Base-by-base conservation (phyloP, 2,113 vertebrate species). In the Sebastes fasciatus region DNA sequence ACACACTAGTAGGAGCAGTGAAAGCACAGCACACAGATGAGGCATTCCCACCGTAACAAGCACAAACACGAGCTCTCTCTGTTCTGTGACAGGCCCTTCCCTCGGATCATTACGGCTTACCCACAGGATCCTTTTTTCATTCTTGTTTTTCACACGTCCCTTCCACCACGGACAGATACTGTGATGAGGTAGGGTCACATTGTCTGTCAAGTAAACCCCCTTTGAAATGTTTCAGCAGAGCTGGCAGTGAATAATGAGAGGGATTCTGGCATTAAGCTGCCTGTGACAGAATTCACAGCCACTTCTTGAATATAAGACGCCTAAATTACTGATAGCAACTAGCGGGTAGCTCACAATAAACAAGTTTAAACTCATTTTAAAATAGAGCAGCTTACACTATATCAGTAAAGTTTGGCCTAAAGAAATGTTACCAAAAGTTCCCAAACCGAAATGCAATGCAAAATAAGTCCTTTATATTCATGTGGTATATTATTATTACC, bases 61-160 rank as follows among this genome's bases (percentile, higher is more conserved):
- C 91, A 86, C 77, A 65, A 82, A 89, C 74, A 66, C 68, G 9
- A 72, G 78, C 79, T 21, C 64, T 77, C 66, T 83, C 70, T 74
- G 84, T 79, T 71, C 74, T 48, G 57, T 63, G 80, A 91, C 88
- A 84, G 78, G 55, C 72, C 26, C 26, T 43, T 86, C 73, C 58
- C 79, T 82, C n/a, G 8, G 80, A 84, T 88, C 84, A 80, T 45
- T 51, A 86, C 40, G 72, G 62, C 77, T 78, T 79, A 82, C 60
- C 76, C 66, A 57, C 57, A 7, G n/a, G 16, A 58, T 52, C 34
- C 45, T 21, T 46, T 17, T 63, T 45, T 58, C 11, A 75, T 46
- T 68, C 40, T 64, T 76, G 45, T 68, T 80, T 73, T 84, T 70
- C 51, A 34, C 42, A 51, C 71, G 48, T 83, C 26, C 13, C 77